Base-by-base conservation (phyloP, 2,888 invertebrate species). In the Callinectes sapidus region DNA sequence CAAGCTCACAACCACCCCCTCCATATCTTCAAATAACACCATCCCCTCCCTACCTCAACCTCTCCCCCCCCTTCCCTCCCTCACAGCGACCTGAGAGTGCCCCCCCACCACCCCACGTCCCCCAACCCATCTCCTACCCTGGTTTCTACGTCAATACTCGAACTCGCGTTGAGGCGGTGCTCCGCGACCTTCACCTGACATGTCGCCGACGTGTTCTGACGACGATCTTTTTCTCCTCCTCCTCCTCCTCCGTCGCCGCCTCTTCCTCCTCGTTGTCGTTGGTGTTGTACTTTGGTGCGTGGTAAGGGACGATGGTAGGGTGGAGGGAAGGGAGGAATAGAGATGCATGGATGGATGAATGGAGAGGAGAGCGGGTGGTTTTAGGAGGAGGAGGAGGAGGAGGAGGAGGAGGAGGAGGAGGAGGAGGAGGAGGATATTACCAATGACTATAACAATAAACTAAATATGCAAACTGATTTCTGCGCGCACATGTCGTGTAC, bases 81-180 rank as follows among this genome's bases (percentile, higher is more conserved):
- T 23, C 3, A 35, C 1, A 14, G 32, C 54, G 16, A 10, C 55
- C 88, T 28, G 23, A 23, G 16, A 3, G 2, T 28, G 8, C 55
- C 55, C 32, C 88, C 55, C 87, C n/a, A n/a, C n/a, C n/a, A n/a
- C n/a, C n/a, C n/a, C n/a, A n/a, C n/a, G n/a, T 14, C n/a, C 28
- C 48, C 48, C 87, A 32, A 32, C 42, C 23, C 23, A 10, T 48
- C 48, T 42, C 48, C 48, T 54, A n/a, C 87, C 35, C 28, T 23
- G 81, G 81, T 81, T 81, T 81, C 81, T 81, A 81, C 81, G 81
- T 81, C 81, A 81, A 81, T 81, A 81, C 81, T 81, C 81, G 16
- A 35, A 81, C 35, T 81, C 35, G 16, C 16, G 81, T 81, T 81
- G 81, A 81, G 35, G 81, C 14, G 81, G 35, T 35, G 81, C 35